Evolutionary conservation across 2,888 invertebrate species (phyloP), one percentile per base, ranked within the genome.

Genomic region (Keiferia lycopersicella): DNA sequence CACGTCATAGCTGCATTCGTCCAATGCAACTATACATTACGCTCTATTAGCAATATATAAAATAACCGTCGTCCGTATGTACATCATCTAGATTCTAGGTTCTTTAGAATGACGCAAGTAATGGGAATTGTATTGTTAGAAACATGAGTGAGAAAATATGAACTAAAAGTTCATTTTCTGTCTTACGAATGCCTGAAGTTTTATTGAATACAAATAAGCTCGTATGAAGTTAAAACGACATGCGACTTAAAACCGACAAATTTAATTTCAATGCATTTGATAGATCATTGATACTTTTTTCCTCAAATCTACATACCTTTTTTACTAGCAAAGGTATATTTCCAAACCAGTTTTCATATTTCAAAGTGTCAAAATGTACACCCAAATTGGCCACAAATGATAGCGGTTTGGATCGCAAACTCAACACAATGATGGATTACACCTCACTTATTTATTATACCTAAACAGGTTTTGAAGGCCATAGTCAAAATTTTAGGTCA

Each of bases 1-100:
- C 12, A 14, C 51, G 51, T 53, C 51, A 53, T 53, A 14, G 26
- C 51, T 53, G 12, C 51, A 53, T 53, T 53, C 51, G 51, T 53
- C 51, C 51, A 53, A 6, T 53, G 51, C 51, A 53, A 22, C 51
- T 14, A 22, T 22, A 12, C 22, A 53, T 53, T 45, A 45, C 11
- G 16, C 14, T 11, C 51, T 51, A 51, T 51, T 51, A 51, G 16
- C 16, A n/a, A 45, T 45, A 45, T 16, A 7, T 16, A 7, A 45
- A n/a, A 45, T n/a, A 34, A 34, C 34, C 6, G 34, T 34, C 34
- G 34, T 34, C 7, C 34, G 34, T 34, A 8, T 7, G 45, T 16
- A 16, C n/a, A 45, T 16, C 45, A 16, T 16, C 45, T 7, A n/a
- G n/a, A 16, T 45, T 45, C 45, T 45, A n/a, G n/a, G 45, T 45